Base-by-base conservation (phyloP, 2,113 vertebrate species). In the Calonectris borealis region DNA sequence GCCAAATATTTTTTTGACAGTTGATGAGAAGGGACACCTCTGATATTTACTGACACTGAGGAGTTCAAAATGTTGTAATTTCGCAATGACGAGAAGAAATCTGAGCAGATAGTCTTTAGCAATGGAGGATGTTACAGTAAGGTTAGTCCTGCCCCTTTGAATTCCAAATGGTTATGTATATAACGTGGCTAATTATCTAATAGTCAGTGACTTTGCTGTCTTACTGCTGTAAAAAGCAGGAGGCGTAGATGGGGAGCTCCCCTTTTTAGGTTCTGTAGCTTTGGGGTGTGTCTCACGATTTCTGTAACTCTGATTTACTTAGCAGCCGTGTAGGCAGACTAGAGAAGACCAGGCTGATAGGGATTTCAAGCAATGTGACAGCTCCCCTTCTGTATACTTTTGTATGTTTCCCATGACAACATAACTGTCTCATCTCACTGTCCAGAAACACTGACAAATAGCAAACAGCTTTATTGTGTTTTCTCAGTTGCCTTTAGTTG, bases 381-480 rank as follows among this genome's bases (percentile, higher is more conserved):
- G 46, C 14, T 58, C 40, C 21, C 19, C 10, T 91, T 91, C 31
- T 72, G 40, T 49, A 60, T 62, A 10, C 51, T 52, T 70, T 14
- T 49, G 3, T 32, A 16, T 60, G 65, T 66, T 96, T 83, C 48
- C 54, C 57, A 32, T 4, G 64, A 86, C 80, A 86, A 85, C 16
- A 27, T 57, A 95, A 68, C 66, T 52, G 27, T 62, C 38, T 90
- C 5, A 5, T 73, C 70, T 92, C 29, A 8, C 62, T 94, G 66
- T 80, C 62, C 51, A 88, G 77, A 62, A 92, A 66, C 22, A 57
- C 55, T 86, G 79, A 75, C 31, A 81, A 87, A 93, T 8, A 57
- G 81, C 83, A 34, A 96, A 86, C 57, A 95, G 70, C 66, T 94
- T 49, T 84, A 76, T 57, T 96, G 40, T 83, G 61, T 87, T 93